These are phyloP conservation scores for Aleiodes leptofemur DNA, from an alignment of 2,888 invertebrate species.

Conservation along the genomic window DNA sequence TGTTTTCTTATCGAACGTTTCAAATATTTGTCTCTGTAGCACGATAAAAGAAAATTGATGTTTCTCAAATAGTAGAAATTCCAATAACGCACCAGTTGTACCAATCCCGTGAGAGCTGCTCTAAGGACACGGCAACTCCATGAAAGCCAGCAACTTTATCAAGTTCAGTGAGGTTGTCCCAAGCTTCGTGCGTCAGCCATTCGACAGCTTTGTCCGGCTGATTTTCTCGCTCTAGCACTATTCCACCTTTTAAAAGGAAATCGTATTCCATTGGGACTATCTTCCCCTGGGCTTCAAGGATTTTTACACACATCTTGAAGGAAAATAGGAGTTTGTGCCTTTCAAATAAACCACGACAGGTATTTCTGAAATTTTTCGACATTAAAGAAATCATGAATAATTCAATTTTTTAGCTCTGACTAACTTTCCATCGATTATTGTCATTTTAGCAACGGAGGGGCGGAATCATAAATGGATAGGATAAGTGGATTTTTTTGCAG, in stretches of 20 bases:
- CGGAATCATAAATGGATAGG: no score
- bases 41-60: conserved; percentile 26
- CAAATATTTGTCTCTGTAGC: neutral
- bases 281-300: conserved; percentile 84
- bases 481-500: no score
- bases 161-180: conserved; percentile 94
- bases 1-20: conserved; percentile 62
- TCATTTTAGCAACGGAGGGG: no score
- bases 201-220: conserved; percentile 87
- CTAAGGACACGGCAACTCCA: conserved; percentile 85
- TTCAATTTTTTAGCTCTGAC: no score
- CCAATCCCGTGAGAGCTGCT: conserved; percentile 92
- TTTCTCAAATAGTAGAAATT: conserved; percentile 8
- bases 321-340: conserved; percentile 92
- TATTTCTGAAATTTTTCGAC: conserved; percentile 37
- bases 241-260: conserved; percentile 90
- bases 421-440: no score
- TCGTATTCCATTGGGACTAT: conserved; percentile 85
- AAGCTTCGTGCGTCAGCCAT: conserved; percentile 89
- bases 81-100: conserved; percentile 76
- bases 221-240: conserved; percentile 88
- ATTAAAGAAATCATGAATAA: no score
- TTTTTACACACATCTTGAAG: conserved; percentile 92
- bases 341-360: conserved; percentile 92
- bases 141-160: conserved; percentile 92